Evolutionary conservation across 1,140 invertebrate species (phyloP).

Genomic region (Drosophila bocki): DNA sequence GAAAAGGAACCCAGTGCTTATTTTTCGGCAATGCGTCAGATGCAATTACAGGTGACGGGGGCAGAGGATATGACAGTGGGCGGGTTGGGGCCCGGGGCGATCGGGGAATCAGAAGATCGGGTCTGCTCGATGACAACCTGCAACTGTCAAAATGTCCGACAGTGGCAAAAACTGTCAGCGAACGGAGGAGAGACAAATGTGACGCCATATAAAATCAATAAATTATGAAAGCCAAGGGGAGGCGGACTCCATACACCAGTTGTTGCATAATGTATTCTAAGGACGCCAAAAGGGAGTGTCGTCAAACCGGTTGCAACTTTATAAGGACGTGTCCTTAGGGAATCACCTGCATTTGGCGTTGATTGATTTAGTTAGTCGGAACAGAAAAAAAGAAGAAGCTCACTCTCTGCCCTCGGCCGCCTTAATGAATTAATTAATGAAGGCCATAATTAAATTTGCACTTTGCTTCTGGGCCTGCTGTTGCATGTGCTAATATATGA

Average conservation of each 20-base stretch:
- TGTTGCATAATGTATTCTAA: slow-evolving; percentile 81
- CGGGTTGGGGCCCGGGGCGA: background rate
- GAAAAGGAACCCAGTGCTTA: slow-evolving; percentile 35
- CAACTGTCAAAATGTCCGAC: slow-evolving; percentile 79
- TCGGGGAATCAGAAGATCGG: slow-evolving; percentile 2
- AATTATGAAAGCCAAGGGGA: slow-evolving; percentile 69
- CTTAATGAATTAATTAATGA: slow-evolving; percentile 80
- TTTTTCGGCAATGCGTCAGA: slow-evolving; percentile 81
- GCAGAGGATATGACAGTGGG: slow-evolving; percentile 22
- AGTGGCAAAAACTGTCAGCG: slow-evolving; percentile 80
- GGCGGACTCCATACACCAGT: slow-evolving; percentile 6
- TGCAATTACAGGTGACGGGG: slow-evolving; percentile 78
- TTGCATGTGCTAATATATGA: slow-evolving; percentile 70
- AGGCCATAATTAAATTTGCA: slow-evolving; percentile 79
- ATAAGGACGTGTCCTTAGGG: slow-evolving; percentile 65
- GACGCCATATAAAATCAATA: slow-evolving; percentile 84
- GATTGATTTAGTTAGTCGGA: slow-evolving; percentile 75
- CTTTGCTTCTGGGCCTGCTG: slow-evolving; percentile 44
- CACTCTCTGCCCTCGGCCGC: slow-evolving; percentile 16
- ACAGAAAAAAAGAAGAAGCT: slow-evolving; percentile 23
- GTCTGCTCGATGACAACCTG: slow-evolving; percentile 65
- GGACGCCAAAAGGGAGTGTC: slow-evolving; percentile 53
- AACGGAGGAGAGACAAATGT: slow-evolving; percentile 74
- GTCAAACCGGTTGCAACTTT: slow-evolving; percentile 61
- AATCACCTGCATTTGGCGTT: slow-evolving; percentile 74